Percentiles rank a stretch among this genome's conserved stretches.
phyloP scores from a whole-genome alignment of 2,113 vertebrate species.

The Oreotrochilus melanogaster region DNA sequence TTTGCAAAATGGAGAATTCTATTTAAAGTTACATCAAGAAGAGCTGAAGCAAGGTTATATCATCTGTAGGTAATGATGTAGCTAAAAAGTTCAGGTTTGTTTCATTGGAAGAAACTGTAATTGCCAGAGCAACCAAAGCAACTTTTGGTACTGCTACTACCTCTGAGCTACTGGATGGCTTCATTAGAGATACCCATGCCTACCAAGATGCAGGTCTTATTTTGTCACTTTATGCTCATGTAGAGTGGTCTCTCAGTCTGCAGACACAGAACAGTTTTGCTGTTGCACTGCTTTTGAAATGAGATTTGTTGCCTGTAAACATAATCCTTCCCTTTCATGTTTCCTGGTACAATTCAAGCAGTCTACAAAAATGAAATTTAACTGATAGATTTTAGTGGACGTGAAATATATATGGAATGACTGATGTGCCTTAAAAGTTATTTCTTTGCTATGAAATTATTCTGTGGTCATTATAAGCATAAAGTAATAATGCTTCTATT shows the following conservation, averaged over 20 bases:
- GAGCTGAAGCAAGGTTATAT: neutral
- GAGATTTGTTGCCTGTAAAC: neutral
- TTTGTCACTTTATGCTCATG: neutral
- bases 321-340: neutral
- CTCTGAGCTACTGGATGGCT: neutral
- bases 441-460: conserved; percentile 2
- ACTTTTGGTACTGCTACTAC: conserved; percentile 45
- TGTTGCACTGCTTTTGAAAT: neutral
- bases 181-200: neutral
- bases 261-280: neutral
- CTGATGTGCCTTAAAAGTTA: conserved; percentile 72
- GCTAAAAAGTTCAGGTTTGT: conserved; percentile 37
- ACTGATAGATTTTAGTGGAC: neutral
- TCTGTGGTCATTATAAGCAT: neutral
- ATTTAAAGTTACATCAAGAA: neutral
- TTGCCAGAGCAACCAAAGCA: conserved; percentile 59
- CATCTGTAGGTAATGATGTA: neutral
- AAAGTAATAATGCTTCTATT: neutral
- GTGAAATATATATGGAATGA: conserved; percentile 3
- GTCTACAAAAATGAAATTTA: neutral
- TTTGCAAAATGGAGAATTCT: neutral
- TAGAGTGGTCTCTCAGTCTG: neutral
- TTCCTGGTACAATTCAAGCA: neutral
- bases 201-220: neutral
- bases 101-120: conserved; percentile 41